Base-by-base conservation (phyloP, 2,113 vertebrate genomes). In the Boleophthalmus pectinirostris region DNA sequence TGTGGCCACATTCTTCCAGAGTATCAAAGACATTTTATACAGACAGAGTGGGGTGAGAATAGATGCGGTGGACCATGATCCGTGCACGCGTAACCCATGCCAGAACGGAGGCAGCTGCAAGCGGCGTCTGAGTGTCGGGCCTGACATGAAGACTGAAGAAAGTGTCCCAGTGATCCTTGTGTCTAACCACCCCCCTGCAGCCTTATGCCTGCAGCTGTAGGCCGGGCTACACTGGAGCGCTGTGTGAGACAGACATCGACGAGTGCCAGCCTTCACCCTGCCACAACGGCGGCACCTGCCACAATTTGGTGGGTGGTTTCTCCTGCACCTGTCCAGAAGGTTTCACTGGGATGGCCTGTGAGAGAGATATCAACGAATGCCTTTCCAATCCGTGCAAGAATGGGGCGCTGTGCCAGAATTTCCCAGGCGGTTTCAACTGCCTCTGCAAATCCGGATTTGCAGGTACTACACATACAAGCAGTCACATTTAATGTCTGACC, bases 311-410 rank as follows among this genome's bases (percentile, higher is more conserved):
- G 75, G 97, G 98, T 0, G 94, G 96, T 9, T 99, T 99, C 90
- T 96, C 96, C 0, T 99, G 98, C 92, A 95, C 94, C 89, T 99
- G 98, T 74, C 93, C 93, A 0, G 96, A 95, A 15, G 97, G 98
- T 65, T 99, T 98, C 91, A 96, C 96, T 0, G 97, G 98, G 47
- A 95, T 95, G 87, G 97, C 98, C 69, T 99, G 98, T 0, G 98
- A 99, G 90, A 95, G 97, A 77, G 98, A 99, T 0, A 13, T 99
- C 91, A 98, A 99, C 0, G 98, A 99, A 90, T 99, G 98, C 83
- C 94, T 97, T 63, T 95, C 96, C 63, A 95, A 92, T 79, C 97
- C 98, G 0, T 99, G 98, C 91, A 96, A 95, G 90, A 97, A 98
- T 0, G 94, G 95, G 0, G 97, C 96, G 0, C 75, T 95, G 77